Base-by-base conservation (phyloP, 2,888 invertebrate species). In the Dryocosmus kuriphilus region DNA sequence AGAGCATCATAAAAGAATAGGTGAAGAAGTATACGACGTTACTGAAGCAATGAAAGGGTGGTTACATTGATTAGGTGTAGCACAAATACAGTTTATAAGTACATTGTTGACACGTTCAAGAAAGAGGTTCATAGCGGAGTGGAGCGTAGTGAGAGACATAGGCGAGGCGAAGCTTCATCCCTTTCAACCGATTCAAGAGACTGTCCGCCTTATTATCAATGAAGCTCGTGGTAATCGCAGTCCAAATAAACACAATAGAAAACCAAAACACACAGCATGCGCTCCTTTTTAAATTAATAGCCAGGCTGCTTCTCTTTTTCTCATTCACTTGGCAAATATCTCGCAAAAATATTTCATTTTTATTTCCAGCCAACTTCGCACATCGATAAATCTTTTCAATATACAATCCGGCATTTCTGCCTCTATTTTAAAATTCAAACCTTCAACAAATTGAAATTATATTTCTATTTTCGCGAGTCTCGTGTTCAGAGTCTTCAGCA, bases 1-100 rank as follows among this genome's bases (percentile, higher is more conserved):
- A 71, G 71, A 71, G 51, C 71, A 71, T 71, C 51, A n/a, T 71
- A 71, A 55, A 55, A 71, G 51, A 81, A 86, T 84, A 83, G 81
- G 88, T 90, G 89, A 89, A 85, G 81, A 82, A 83, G 80, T 86
- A 90, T 84, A 91, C 86, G 88, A 86, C 88, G 88, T 90, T 89
- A 90, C 90, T 89, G 84, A 91, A 91, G 91, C 91, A 84, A 90
- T 90, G 87, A 85, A 85, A 86, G 87, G 91, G 91, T 90, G 86
- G 88, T 87, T 90, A 91, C 91, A 91, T 91, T 88, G 88, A 91
- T 90, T 88, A 90, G 87, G 91, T 91, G 91, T 90, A 90, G 89
- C 91, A 91, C 90, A 91, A 85, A 89, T 88, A 91, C 87, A 85
- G 81, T 85, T 85, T 83, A 83, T 83, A 16, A 16, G 41, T 41